phyloP scores from a whole-genome alignment of 2,797 vertebrate genomes.

The Odontamblyopus lacepedii region DNA sequence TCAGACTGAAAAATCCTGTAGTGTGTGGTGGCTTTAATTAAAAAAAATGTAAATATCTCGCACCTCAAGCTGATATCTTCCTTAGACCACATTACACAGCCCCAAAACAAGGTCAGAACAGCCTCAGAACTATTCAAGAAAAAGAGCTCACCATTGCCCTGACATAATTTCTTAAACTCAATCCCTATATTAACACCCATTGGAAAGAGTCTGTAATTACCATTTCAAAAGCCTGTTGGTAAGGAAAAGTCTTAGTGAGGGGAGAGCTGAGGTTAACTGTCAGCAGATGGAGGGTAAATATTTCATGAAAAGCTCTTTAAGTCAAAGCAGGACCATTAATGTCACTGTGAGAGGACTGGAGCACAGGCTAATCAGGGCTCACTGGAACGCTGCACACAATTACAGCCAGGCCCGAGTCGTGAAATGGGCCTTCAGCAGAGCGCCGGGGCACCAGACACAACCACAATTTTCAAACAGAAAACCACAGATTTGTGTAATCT shows the following conservation, averaged over 20 bases:
- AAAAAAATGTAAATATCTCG: too few relatives aligned
- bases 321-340: slow-evolving; percentile 60
- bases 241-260: slow-evolving; percentile 12
- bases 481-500: too few relatives aligned
- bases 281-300: slow-evolving; percentile 62
- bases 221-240: slow-evolving; percentile 7
- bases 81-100: neutral
- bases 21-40: too few relatives aligned
- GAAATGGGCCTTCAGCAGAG: slow-evolving; percentile 43
- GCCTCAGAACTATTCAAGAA: neutral
- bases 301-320: slow-evolving; percentile 52
- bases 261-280: slow-evolving; percentile 36
- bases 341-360: slow-evolving; percentile 54
- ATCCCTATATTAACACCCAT: neutral
- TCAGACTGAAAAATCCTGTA: too few relatives aligned
- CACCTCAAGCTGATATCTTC: neutral
- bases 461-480: slow-evolving; percentile 21
- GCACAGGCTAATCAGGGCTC: slow-evolving; percentile 49
- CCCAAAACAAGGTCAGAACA: neutral
- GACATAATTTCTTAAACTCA: neutral
- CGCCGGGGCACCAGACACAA: slow-evolving; percentile 23
- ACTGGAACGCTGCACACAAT: slow-evolving; percentile 62
- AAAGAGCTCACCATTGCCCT: neutral
- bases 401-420: slow-evolving; percentile 46
- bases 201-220: neutral